phyloP scores from a whole-genome alignment of 2,888 invertebrate species.

The Xanthorhoe spadicearia region DNA sequence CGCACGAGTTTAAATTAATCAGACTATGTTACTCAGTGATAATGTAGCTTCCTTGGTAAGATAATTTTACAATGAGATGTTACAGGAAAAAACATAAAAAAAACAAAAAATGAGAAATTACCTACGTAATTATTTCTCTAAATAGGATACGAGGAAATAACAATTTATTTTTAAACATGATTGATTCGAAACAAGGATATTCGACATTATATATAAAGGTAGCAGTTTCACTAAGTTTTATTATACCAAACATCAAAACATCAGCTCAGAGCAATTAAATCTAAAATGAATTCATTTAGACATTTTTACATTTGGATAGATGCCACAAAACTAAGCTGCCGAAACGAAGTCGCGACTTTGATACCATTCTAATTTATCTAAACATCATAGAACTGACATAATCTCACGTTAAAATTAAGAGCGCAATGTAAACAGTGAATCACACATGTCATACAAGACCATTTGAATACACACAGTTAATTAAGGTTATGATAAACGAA shows the following conservation, averaged over 20 bases:
- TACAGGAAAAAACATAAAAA: not conserved
- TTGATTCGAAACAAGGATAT: not conserved
- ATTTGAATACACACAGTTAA: slow-evolving; percentile 57
- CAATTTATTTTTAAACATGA: not conserved
- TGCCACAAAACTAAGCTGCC: slow-evolving; percentile 47
- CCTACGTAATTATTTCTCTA: not conserved
- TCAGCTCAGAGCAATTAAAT: slow-evolving; percentile 11
- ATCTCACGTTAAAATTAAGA: slow-evolving; percentile 29
- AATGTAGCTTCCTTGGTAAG: too few relatives aligned
- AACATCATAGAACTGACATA: slow-evolving; percentile 46
- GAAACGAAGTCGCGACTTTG: slow-evolving; percentile 39
- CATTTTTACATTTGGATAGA: slow-evolving; percentile 46
- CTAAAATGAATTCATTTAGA: slow-evolving; percentile 17
- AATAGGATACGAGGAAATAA: not conserved
- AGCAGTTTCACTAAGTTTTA: slow-evolving; percentile 2
- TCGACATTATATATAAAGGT: slow-evolving; percentile 1
- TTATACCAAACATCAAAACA: slow-evolving; percentile 5
- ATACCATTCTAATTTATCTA: slow-evolving; percentile 41
- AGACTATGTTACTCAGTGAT: too few relatives aligned
- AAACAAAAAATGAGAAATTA: not conserved
- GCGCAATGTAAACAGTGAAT: slow-evolving; percentile 54
- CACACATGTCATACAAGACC: slow-evolving; percentile 59
- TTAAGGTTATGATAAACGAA: slow-evolving; percentile 80
- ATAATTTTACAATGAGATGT: too few relatives aligned
- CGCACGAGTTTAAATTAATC: too few relatives aligned